These are phyloP conservation scores for Platichthys stellatus DNA, from an alignment of 2,113 vertebrate genomes.

Conservation along the genomic window DNA sequence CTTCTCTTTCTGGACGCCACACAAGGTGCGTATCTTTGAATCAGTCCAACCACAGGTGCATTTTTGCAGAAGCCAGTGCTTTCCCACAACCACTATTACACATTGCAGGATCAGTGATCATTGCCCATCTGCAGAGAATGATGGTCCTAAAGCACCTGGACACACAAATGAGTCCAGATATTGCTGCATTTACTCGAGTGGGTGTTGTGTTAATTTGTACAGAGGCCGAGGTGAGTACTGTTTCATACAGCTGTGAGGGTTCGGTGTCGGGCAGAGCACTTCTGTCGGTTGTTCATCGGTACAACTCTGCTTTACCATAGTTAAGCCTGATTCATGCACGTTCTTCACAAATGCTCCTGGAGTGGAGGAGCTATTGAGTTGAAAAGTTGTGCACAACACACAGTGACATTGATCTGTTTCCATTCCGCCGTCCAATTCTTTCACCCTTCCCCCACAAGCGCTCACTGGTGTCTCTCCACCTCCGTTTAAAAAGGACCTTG, in stretches of 20 bases:
- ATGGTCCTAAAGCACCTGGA: slow-evolving; percentile 56
- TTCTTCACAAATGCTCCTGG: slow-evolving; percentile 50
- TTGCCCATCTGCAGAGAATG: slow-evolving; percentile 45
- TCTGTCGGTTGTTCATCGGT: slow-evolving; percentile 53
- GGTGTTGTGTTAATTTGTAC: slow-evolving; percentile 46
- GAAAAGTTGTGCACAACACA: slow-evolving; percentile 66
- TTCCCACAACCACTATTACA: slow-evolving; percentile 42
- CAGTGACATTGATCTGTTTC: slow-evolving; percentile 73
- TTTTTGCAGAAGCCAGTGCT: slow-evolving; percentile 32
- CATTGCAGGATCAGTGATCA: slow-evolving; percentile 23
- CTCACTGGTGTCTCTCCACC: slow-evolving; percentile 67
- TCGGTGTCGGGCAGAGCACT: slow-evolving; percentile 42
- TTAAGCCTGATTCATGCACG: slow-evolving; percentile 67
- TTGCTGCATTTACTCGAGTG: slow-evolving; percentile 42
- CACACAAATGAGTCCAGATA: slow-evolving; percentile 56
- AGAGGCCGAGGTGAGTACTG: slow-evolving; percentile 4
- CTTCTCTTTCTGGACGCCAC: slow-evolving; percentile 11
- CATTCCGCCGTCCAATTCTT: slow-evolving; percentile 56
- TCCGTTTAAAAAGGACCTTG: slow-evolving; percentile 69
- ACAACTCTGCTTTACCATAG: slow-evolving; percentile 44
- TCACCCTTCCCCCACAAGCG: slow-evolving; percentile 59
- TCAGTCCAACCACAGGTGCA: slow-evolving; percentile 61
- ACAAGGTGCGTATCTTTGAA: slow-evolving; percentile 22
- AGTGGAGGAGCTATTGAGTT: slow-evolving; percentile 56
- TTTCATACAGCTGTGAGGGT: slow-evolving; percentile 58